Base-by-base conservation (phyloP, 1,140 invertebrate genomes). In the Drosophila seguyi region DNA sequence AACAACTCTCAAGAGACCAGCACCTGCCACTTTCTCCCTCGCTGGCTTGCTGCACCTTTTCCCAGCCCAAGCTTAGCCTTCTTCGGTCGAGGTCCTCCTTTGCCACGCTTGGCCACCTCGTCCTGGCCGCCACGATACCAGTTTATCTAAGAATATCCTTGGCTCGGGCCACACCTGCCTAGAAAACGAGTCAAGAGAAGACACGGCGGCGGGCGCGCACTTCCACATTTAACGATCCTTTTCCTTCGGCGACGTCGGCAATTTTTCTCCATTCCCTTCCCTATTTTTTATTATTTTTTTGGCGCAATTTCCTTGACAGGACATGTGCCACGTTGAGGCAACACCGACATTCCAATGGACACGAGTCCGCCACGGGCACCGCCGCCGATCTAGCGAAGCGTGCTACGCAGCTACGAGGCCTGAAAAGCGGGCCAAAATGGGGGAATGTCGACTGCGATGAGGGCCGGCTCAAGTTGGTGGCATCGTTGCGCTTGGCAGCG, bases 271-370 rank as follows among this genome's bases (percentile, higher is more conserved):
- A 2, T 31, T 36, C 45, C 25, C 39, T 53, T 36, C 16, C 34
- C 14, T 31, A 18, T 45, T 8, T 53, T 60, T 25, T 6, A 75
- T 75, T 47, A 0, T 45, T 60, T 22, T 31, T 81, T 85, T 90
- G 85, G 85, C 85, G 85, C 85, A 90, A 90, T 90, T 90, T 81
- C 36, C 74, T 65, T 80, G 67, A 71, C 58, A 88, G 85, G 85
- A 90, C 85, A 90, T 90, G 85, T 90, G 85, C 86, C 57, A 22
- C 22, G 41, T 20, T 38, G 60, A 44, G 39, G 56, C 56, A 39
- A 62, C 65, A 87, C 45, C 75, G 55, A 79, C 78, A 90, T 90
- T 84, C 77, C 85, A 73, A 25, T 16, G 78, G 79, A 86, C 82
- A 86, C 82, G 79, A 82, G 82, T 60, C 36, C 48, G 72, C 73